A percentile compares a stretch with the other conserved stretches of the same genome.
These are phyloP conservation scores for Micromys minutus DNA, from an alignment of 2,113 vertebrate species.

Conservation along the genomic window DNA sequence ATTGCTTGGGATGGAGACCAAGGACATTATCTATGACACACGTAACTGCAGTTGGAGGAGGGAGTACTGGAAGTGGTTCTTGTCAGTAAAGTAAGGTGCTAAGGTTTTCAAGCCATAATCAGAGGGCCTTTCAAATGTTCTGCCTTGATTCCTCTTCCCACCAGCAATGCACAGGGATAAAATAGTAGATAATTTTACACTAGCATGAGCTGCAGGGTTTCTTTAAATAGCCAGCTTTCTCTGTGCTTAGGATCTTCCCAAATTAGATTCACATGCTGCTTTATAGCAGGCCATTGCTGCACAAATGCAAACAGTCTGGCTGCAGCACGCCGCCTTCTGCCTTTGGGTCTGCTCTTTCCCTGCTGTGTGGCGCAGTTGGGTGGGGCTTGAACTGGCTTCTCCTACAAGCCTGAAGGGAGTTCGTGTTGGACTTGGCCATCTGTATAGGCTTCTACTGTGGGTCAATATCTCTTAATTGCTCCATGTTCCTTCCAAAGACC, in stretches of 20 bases:
- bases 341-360: background rate
- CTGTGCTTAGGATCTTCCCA: background rate
- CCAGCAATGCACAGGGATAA: background rate
- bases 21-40: background rate
- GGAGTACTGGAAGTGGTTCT: background rate
- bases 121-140: background rate
- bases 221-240: constrained; percentile 38
- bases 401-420: background rate
- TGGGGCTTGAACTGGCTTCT: background rate
- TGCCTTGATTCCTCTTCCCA: background rate
- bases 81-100: background rate
- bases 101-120: background rate
- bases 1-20: background rate
- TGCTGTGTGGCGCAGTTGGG: background rate
- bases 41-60: background rate
- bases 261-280: background rate
- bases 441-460: background rate
- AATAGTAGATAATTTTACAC: background rate
- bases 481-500: background rate
- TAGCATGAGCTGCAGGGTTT: constrained; percentile 31
- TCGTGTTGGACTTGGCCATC: background rate
- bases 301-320: background rate
- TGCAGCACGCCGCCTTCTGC: background rate
- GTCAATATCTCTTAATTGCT: background rate
- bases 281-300: background rate